phyloP scores from a whole-genome alignment of 2,113 vertebrate species.

The Fulica atra region DNA sequence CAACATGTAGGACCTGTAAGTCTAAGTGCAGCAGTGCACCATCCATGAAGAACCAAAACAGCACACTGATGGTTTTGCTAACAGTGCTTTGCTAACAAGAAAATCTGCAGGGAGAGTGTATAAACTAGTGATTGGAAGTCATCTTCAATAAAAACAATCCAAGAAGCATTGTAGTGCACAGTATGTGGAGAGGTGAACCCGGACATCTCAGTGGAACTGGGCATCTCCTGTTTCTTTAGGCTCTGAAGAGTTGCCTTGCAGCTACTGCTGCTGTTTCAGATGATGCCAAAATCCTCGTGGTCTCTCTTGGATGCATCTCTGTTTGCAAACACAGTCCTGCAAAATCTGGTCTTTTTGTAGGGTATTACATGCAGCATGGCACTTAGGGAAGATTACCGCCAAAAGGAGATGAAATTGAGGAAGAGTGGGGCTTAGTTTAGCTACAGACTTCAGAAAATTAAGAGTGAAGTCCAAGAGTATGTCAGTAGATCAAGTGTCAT shows the following conservation, averaged over 20 bases:
- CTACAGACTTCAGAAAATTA: background rate
- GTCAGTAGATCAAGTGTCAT: background rate
- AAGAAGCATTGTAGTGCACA: rapidly evolving
- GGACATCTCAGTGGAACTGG: background rate
- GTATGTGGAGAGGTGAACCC: rapidly evolving
- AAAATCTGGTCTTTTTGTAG: background rate
- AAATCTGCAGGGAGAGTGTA: background rate
- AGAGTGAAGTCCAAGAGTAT: background rate
- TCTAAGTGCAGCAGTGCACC: background rate
- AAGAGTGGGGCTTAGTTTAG: background rate
- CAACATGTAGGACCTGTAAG: background rate
- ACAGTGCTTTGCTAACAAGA: background rate
- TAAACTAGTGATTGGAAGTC: background rate
- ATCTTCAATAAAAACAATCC: background rate
- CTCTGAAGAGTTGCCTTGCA: background rate
- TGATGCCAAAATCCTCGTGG: background rate
- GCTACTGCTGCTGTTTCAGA: background rate
- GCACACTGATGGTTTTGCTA: background rate
- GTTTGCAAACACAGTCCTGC: background rate
- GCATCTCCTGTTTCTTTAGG: too few species aligned
- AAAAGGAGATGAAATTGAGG: background rate
- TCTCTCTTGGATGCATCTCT: background rate
- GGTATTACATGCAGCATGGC: background rate
- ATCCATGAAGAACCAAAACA: background rate
- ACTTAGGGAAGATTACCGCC: background rate